A percentile compares a stretch with the other conserved stretches of the same genome.
phyloP scores from a whole-genome alignment of 2,113 vertebrate species.

The Alethe diademata region DNA sequence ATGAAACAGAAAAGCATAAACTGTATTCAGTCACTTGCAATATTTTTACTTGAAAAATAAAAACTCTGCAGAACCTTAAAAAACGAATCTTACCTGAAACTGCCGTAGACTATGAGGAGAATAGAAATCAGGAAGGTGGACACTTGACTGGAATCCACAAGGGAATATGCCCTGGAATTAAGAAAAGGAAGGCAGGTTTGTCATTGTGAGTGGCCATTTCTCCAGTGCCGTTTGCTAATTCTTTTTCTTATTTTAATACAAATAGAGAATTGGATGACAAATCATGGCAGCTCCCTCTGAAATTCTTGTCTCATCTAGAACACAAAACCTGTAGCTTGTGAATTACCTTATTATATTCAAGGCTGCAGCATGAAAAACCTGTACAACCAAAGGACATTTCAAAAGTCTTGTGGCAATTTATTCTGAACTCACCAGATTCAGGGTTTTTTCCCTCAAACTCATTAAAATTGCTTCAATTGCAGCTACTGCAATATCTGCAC shows the following conservation, averaged over 20 bases:
- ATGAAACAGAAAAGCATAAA: background rate
- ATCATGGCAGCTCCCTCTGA: background rate
- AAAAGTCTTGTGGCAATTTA: background rate
- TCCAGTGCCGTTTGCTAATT: background rate
- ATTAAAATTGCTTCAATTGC: background rate
- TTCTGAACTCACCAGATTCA: background rate
- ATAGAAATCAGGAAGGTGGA: constrained; percentile 97
- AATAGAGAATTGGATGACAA: background rate
- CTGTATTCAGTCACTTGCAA: background rate
- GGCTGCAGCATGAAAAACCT: background rate
- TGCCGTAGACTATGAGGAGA: constrained; percentile 84
- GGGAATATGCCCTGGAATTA: constrained; percentile 92
- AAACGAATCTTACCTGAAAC: constrained; percentile 79
- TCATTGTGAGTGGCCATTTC: background rate
- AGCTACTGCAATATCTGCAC: background rate
- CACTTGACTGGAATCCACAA: constrained; percentile 99
- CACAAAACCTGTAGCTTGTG: background rate
- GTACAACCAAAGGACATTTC: background rate
- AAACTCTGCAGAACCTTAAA: background rate
- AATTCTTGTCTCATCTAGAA: background rate
- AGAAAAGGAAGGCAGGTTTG: background rate
- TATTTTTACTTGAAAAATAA: background rate
- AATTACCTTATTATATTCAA: background rate
- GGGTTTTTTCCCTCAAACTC: background rate
- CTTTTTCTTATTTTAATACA: background rate